Evolutionary conservation across 2,888 invertebrate genomes (phyloP).

Genomic region (Zeuzera pyrina): DNA sequence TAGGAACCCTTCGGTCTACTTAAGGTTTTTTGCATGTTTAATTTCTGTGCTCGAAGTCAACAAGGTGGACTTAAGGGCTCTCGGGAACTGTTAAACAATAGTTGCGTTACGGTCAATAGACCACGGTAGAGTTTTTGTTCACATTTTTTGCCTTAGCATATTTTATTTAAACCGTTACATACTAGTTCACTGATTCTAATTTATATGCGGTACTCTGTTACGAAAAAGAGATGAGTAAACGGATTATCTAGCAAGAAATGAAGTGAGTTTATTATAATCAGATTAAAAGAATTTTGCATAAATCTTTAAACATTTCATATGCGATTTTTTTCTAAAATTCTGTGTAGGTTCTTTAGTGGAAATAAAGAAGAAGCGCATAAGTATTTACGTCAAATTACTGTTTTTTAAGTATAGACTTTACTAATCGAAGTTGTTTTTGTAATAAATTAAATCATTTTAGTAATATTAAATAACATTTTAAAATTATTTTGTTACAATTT

Average conservation of each 20-base stretch:
- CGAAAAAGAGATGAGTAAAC: slow-evolving; percentile 32
- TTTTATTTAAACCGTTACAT: slow-evolving; percentile 34
- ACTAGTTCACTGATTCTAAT: slow-evolving; percentile 33
- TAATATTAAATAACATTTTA: too few relatives aligned
- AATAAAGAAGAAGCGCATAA: too few relatives aligned
- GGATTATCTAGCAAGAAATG: slow-evolving; percentile 28
- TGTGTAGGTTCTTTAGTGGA: too few relatives aligned
- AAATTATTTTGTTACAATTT: background rate
- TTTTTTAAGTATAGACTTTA: too few relatives aligned
- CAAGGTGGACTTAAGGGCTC: slow-evolving; percentile 62
- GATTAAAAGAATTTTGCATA: slow-evolving; percentile 6
- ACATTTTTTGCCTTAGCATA: slow-evolving; percentile 32
- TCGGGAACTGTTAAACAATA: slow-evolving; percentile 67
- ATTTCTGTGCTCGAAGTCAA: slow-evolving; percentile 69
- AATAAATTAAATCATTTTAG: too few relatives aligned
- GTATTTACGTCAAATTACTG: too few relatives aligned
- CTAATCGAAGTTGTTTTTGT: too few relatives aligned
- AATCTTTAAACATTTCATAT: background rate
- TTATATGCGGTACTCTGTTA: slow-evolving; percentile 22
- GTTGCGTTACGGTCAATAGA: slow-evolving; percentile 70
- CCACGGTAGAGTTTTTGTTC: slow-evolving; percentile 45
- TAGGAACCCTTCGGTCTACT: slow-evolving; percentile 59
- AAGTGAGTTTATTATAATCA: slow-evolving; percentile 15
- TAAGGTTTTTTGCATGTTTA: slow-evolving; percentile 55
- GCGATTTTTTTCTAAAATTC: too few relatives aligned